Base-by-base conservation (phyloP, 2,113 vertebrate genomes). In the Pungitius pungitius region DNA sequence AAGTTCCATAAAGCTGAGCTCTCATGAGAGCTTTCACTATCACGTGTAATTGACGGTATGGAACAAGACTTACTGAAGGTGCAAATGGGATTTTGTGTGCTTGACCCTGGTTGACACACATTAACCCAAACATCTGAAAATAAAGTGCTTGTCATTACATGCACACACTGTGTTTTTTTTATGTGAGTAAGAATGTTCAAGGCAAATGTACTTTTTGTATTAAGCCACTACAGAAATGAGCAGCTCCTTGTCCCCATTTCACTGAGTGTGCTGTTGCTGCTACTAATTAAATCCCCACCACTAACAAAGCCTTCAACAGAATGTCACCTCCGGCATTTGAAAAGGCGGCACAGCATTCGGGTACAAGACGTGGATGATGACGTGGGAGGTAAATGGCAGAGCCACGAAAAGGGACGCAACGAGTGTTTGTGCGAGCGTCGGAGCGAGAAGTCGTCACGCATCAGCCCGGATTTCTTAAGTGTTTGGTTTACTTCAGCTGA, bases 251-350 rank as follows among this genome's bases (percentile, higher is more conserved):
- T 63, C 60, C 27, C 8, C 60, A 18, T 43, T 30, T 45, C 20
- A 63, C 24, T 13, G 17, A 20, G 42, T 17, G 10, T 30, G 61
- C 37, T 27, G 40, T 43, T 43, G 8, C 45, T 43, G 17, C 40
- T 12, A 13, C 26, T 63, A 45, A 63, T 63, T 30, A 20, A 27
- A 47, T 45, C 47, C 30, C 42, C 43, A n/a, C 8, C 24, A 11
- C 40, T 30, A 20, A 47, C 40, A 45, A 42, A 8, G 61, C 42
- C 43, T 63, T 18, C 61, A 45, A 7, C 10, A 30, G 42, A 47
- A 63, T 63, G 30, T 45, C 17, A 63, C 26, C 61, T 63, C 42
- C 17, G 47, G 61, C 26, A 47, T 35, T 62, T 5, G 9, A 62
- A 62, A n/a, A 43, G 40, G 60, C 15, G 40, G 60, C 60, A 12